These are phyloP conservation scores for Lampropteryx suffumata DNA, from an alignment of 2,888 invertebrate genomes.

Conservation along the genomic window DNA sequence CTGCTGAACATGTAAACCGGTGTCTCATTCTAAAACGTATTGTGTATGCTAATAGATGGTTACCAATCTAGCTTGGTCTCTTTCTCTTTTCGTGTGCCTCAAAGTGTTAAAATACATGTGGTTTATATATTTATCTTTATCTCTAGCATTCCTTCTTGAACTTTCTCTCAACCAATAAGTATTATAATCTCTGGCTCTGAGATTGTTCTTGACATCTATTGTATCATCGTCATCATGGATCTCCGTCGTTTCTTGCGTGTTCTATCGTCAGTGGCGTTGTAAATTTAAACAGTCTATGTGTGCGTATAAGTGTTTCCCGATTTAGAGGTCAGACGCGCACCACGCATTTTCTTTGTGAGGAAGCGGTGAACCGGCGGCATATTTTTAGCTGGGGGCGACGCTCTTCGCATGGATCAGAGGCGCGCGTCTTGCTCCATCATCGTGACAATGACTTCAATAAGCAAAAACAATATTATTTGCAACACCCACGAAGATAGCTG, in stretches of 20 bases:
- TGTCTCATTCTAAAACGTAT: slow-evolving; percentile 4
- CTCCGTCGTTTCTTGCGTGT: slow-evolving; percentile 28
- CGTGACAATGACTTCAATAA: slow-evolving; percentile 48
- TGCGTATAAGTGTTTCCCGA: slow-evolving; percentile 51
- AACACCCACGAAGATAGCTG: slow-evolving; percentile 4
- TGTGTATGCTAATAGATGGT: background rate
- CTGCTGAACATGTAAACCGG: slow-evolving; percentile 16
- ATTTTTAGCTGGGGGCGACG: slow-evolving; percentile 80
- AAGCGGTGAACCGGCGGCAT: slow-evolving; percentile 69
- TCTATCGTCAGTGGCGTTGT: slow-evolving; percentile 31
- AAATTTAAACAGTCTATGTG: slow-evolving; percentile 38
- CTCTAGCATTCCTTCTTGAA: background rate
- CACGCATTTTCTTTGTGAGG: slow-evolving; percentile 75
- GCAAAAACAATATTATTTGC: slow-evolving; percentile 22
- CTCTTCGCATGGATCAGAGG: slow-evolving; percentile 40
- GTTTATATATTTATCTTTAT: slow-evolving; percentile 1
- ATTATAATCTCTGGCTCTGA: background rate
- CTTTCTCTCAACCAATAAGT: slow-evolving; percentile 4
- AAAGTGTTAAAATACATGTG: background rate
- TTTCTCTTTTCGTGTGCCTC: too few relatives aligned
- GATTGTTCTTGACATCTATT: slow-evolving; percentile 41
- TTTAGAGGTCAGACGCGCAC: slow-evolving; percentile 63
- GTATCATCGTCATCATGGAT: slow-evolving; percentile 20
- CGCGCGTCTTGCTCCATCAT: slow-evolving; percentile 39
- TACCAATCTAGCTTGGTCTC: too few relatives aligned